Conservation (phyloP, 1,140 invertebrate species). For the Drepana arcuata region DNA sequence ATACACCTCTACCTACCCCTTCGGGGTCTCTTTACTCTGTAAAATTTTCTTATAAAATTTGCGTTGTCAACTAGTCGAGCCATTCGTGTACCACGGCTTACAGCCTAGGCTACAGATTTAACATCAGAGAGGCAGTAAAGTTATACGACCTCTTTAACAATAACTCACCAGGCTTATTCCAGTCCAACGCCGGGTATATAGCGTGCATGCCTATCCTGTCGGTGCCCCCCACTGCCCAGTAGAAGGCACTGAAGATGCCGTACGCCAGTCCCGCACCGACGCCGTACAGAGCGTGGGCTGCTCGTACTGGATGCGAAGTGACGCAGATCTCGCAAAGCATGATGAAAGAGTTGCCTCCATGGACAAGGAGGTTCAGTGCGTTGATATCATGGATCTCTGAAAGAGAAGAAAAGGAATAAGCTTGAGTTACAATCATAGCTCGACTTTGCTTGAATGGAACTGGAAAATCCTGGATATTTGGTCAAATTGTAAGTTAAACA, state of each 20-base stretch:
- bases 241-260: slow-evolving; percentile 55
- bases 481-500: no score
- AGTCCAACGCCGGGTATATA: slow-evolving; percentile 54
- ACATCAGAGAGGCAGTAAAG: no score
- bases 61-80: no score
- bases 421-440: no score
- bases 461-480: no score
- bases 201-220: slow-evolving; percentile 41
- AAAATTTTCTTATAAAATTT: no score
- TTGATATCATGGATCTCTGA: slow-evolving; percentile 73
- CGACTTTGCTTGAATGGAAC: no score
- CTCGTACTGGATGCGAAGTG: slow-evolving; percentile 76
- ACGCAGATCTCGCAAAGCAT: slow-evolving; percentile 83
- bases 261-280: slow-evolving; percentile 63
- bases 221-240: slow-evolving; percentile 57
- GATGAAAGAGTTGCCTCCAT: slow-evolving; percentile 81
- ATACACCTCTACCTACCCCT: no score
- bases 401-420: slow-evolving; percentile 11
- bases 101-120: no score
- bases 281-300: slow-evolving; percentile 77
- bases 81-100: no score
- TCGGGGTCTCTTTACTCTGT: no score
- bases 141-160: no score
- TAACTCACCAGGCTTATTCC: slow-evolving; percentile 63
- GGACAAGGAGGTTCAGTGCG: slow-evolving; percentile 79